Evolutionary conservation across 2,888 invertebrate species (phyloP).

Genomic region (Oithona nana): DNA sequence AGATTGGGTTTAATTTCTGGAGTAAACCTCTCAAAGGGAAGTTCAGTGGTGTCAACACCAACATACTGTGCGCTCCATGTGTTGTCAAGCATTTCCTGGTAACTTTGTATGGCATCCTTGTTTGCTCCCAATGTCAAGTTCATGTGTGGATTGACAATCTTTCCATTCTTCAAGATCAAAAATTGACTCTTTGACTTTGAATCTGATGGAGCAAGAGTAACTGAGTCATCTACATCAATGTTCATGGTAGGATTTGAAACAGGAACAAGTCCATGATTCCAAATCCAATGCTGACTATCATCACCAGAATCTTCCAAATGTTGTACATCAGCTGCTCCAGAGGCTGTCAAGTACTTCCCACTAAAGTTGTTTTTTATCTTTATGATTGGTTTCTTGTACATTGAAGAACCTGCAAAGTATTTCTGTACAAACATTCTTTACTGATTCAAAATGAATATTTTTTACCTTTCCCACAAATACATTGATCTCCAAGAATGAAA

Average conservation of each 20-base stretch:
- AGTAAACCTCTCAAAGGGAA: neutral
- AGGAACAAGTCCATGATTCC: neutral
- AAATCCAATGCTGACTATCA: neutral
- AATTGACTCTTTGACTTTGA: neutral
- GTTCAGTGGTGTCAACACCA: too few species aligned
- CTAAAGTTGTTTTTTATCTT: neutral
- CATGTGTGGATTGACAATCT: neutral
- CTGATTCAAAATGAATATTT: too few species aligned
- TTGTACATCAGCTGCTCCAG: too few species aligned
- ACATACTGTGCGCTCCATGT: neutral
- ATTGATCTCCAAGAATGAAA: neutral
- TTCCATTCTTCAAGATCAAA: neutral
- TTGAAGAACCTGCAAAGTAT: too few species aligned
- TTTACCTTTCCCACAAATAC: neutral
- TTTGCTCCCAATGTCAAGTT: neutral
- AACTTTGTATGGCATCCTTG: neutral
- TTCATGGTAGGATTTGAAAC: neutral
- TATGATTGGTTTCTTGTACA: neutral
- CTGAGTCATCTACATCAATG: neutral
- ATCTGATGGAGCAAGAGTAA: neutral
- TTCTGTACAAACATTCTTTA: too few species aligned
- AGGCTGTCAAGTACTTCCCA: neutral
- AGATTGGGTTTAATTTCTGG: neutral
- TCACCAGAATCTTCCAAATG: neutral
- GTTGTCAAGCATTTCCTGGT: neutral